These are phyloP conservation scores for Lipophrys pholis DNA, from an alignment of 2,113 vertebrate genomes.

Conservation along the genomic window DNA sequence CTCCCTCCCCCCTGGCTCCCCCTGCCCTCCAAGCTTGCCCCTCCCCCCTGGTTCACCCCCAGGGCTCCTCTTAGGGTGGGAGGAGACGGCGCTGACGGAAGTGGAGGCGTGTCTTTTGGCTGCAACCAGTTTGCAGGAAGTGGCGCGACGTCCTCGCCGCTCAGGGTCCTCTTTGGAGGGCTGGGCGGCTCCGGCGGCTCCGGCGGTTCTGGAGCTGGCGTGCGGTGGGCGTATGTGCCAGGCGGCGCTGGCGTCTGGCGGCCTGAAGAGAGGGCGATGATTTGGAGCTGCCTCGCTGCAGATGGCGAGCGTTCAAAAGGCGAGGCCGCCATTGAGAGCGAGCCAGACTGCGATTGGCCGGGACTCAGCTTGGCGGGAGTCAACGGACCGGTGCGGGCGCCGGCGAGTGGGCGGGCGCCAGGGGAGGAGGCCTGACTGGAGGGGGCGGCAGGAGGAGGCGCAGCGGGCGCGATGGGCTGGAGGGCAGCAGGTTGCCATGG, in stretches of 20 bases:
- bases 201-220: slow-evolving; percentile 15
- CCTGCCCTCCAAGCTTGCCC: no score
- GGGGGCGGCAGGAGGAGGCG: slow-evolving; percentile 51
- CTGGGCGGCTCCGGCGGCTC: slow-evolving; percentile 36
- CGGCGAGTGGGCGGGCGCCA: no score
- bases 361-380: no score
- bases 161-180: slow-evolving; percentile 62
- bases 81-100: no score
- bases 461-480: slow-evolving; percentile 55
- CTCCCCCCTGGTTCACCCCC: no score
- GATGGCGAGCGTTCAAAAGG: slow-evolving; percentile 71
- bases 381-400: no score
- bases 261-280: slow-evolving; percentile 81
- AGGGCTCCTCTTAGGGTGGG: no score
- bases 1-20: no score
- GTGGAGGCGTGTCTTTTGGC: slow-evolving; percentile 38
- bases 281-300: slow-evolving; percentile 81
- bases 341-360: slow-evolving; percentile 51
- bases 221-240: slow-evolving; percentile 32
- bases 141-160: slow-evolving; percentile 33
- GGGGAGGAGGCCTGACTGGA: no score
- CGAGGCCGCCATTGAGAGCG: slow-evolving; percentile 30
- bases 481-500: slow-evolving; percentile 66
- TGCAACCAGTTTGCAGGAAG: slow-evolving; percentile 53
- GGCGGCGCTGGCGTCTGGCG: slow-evolving; percentile 61